Conservation (phyloP, 2,113 vertebrate genomes). For the Dermatemys mawii region DNA sequence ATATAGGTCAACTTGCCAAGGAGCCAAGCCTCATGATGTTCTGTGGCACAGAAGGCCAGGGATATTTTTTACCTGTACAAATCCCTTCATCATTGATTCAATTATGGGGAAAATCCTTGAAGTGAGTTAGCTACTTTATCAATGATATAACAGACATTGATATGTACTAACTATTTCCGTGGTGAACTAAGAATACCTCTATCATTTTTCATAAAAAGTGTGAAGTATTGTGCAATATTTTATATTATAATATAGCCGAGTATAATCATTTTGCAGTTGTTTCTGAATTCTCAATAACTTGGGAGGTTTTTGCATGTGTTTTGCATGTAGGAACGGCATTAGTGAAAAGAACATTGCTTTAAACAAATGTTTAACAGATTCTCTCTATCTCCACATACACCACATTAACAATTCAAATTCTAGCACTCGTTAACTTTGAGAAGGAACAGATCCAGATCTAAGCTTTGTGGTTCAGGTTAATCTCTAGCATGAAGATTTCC, state of each 20-base stretch:
- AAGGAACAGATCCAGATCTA: background rate
- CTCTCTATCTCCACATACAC: background rate
- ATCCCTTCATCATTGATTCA: conserved; percentile 51
- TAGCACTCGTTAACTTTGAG: background rate
- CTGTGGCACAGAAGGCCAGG: background rate
- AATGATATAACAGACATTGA: background rate
- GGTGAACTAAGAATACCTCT: background rate
- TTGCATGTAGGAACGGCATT: background rate
- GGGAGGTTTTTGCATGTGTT: rapidly evolving
- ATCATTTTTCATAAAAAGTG: background rate
- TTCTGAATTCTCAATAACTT: background rate
- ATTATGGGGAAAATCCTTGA: conserved; percentile 31
- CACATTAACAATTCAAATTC: background rate
- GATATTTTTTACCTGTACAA: conserved; percentile 3
- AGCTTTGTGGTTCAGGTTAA: background rate
- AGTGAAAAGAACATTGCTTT: background rate
- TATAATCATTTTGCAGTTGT: rapidly evolving
- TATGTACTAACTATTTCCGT: background rate
- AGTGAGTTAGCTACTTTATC: conserved; percentile 3
- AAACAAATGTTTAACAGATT: rapidly evolving
- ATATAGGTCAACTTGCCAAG: conserved; percentile 39
- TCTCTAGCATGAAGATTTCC: background rate
- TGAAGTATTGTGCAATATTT: background rate
- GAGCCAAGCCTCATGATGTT: background rate
- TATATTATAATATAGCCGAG: background rate